phyloP scores from a whole-genome alignment of 2,888 invertebrate genomes.

The Subacronicta megacephala region DNA sequence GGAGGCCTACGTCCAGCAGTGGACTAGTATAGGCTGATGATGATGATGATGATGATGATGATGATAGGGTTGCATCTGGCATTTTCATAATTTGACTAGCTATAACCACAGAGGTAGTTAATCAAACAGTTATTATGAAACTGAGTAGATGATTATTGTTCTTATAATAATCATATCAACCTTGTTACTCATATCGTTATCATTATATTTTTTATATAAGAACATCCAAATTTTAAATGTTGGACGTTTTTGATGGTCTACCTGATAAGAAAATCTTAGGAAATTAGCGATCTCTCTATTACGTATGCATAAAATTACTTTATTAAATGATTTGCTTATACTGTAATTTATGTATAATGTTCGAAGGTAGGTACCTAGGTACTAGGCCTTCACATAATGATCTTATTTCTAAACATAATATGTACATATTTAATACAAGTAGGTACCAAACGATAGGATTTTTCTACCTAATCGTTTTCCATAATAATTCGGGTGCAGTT shows the following conservation, averaged over 20 bases:
- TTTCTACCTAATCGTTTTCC: conserved; percentile 1
- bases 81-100: background rate
- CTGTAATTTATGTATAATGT: conserved; percentile 16
- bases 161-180: too few relatives aligned
- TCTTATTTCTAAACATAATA: conserved; percentile 28
- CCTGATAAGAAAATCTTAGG: conserved; percentile 1
- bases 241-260: background rate
- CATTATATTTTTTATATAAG: too few relatives aligned
- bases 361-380: too few relatives aligned
- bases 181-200: too few relatives aligned
- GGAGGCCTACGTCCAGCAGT: too few relatives aligned
- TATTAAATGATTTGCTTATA: conserved; percentile 13
- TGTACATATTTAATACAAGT: too few relatives aligned
- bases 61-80: too few relatives aligned
- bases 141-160: background rate
- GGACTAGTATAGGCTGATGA: too few relatives aligned
- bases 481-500: conserved; percentile 4
- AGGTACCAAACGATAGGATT: background rate
- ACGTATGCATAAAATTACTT: conserved; percentile 35
- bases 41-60: too few relatives aligned
- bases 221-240: background rate
- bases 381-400: conserved; percentile 2
- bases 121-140: background rate
- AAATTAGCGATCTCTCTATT: conserved; percentile 25
- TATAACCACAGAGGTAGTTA: too few relatives aligned